Base-by-base conservation (phyloP, 2,888 invertebrate species). In the Hartigia nigra region DNA sequence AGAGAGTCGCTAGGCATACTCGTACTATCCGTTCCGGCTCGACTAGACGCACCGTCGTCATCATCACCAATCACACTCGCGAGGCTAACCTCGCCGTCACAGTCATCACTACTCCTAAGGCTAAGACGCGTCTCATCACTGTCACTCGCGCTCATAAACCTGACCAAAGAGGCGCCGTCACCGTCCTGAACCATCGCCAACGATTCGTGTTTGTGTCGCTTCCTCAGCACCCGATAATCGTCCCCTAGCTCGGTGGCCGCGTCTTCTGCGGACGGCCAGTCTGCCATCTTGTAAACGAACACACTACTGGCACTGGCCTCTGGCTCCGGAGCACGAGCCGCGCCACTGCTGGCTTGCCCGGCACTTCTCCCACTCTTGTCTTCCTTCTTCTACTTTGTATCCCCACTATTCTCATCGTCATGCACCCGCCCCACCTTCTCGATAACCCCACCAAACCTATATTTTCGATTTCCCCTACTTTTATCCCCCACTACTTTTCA, bases 241-340 rank as follows among this genome's bases (percentile, higher is more conserved):
- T 76, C 79, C 72, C 93, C 92, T 92, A 93, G 92, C 92, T 93
- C 93, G 92, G 93, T 92, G 91, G 92, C 92, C 92, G 93, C 92
- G 91, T 93, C 93, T 91, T 93, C 93, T 92, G 93, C 93, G 93
- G 93, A 93, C 94, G 94, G 94, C 94, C 95, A 95, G 95, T 95
- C 96, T 95, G 95, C 96, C 96, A 95, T 96, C 95, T 95, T 95
- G 95, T 86, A 87, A 87, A 86, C 85, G 94, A 94, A 94, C 94
- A 93, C 94, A 93, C 94, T 94, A 93, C 92, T 72, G 72, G 72
- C 81, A 81, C 81, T 78, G 69, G 78, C 80, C 82, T 81, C 81
- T 81, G 81, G 82, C 81, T 82, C 82, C 55, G 55, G 81, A 81
- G 82, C 72, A 72, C 72, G 82, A 78, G 81, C 82, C 79, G 81